phyloP scores from a whole-genome alignment of 2,797 vertebrate species.

The Hyperoplus lanceolatus region DNA sequence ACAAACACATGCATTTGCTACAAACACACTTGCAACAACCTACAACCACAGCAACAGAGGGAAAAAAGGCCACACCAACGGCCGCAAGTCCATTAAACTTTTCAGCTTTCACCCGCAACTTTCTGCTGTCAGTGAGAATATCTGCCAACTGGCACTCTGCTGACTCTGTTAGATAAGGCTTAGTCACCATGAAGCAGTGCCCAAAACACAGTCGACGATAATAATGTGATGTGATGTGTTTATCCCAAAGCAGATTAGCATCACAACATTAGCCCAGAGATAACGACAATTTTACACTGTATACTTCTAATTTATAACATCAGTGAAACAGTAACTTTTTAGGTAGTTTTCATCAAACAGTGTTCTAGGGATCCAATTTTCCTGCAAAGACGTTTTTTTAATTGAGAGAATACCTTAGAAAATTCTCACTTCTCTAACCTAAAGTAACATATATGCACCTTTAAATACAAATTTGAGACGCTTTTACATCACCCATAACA shows the following conservation, averaged over 20 bases:
- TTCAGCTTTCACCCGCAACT: slow-evolving; percentile 53
- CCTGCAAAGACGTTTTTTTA: no score
- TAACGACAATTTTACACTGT: slow-evolving; percentile 8
- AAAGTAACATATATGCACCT: no score
- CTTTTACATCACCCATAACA: no score
- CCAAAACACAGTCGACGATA: slow-evolving; percentile 54
- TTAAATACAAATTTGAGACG: no score
- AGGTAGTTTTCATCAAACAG: no score
- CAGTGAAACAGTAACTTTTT: neutral
- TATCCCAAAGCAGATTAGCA: slow-evolving; percentile 25
- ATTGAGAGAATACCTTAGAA: no score
- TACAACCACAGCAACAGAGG: neutral
- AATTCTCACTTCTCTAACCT: no score
- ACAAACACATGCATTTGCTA: neutral
- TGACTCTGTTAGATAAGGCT: slow-evolving; percentile 64
- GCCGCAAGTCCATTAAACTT: slow-evolving; percentile 37
- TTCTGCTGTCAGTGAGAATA: slow-evolving; percentile 54
- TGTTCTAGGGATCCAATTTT: no score
- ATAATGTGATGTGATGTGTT: slow-evolving; percentile 50
- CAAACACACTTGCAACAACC: neutral
- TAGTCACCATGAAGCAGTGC: slow-evolving; percentile 47
- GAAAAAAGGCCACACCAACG: slow-evolving; percentile 27
- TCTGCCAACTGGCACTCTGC: slow-evolving; percentile 36
- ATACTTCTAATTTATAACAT: neutral
- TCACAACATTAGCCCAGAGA: slow-evolving; percentile 29